Conservation (phyloP, 2,888 invertebrate species). For the Tupiocoris notatus region DNA sequence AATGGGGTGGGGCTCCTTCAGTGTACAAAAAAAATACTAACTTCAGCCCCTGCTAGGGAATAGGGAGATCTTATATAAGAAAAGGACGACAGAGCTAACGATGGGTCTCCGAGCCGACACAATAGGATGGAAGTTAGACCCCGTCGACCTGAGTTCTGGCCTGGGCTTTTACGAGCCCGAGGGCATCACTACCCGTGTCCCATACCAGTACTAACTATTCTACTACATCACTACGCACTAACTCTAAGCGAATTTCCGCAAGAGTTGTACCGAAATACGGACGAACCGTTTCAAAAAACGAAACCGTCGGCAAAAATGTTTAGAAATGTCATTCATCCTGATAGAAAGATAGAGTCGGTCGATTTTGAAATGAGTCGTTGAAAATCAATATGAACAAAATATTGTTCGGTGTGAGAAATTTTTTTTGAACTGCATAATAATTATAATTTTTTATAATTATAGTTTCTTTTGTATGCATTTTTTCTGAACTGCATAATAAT, state of each 20-base stretch:
- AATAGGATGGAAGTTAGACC: constrained; percentile 25
- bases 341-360: neutral
- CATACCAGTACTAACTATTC: neutral
- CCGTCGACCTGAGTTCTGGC: neutral
- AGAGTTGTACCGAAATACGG: neutral
- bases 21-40: constrained; percentile 26
- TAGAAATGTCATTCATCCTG: neutral
- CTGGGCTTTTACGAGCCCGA: constrained; percentile 28
- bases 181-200: neutral
- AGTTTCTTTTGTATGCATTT: too few relatives aligned
- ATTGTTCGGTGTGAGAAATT: too few relatives aligned
- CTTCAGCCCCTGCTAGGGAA: constrained; percentile 14
- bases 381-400: too few relatives aligned
- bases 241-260: neutral
- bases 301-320: neutral
- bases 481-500: too few relatives aligned
- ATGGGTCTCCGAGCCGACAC: constrained; percentile 22
- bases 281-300: neutral
- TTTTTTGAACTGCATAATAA: too few relatives aligned
- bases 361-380: neutral
- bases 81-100: constrained; percentile 38
- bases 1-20: constrained; percentile 19
- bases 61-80: constrained; percentile 21
- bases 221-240: neutral
- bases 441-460: too few relatives aligned